Percentiles rank a stretch among this genome's conserved stretches.
These are phyloP conservation scores for Ciona savignyi DNA, from an alignment of 23 tunicate species.

Conservation along the genomic window DNA sequence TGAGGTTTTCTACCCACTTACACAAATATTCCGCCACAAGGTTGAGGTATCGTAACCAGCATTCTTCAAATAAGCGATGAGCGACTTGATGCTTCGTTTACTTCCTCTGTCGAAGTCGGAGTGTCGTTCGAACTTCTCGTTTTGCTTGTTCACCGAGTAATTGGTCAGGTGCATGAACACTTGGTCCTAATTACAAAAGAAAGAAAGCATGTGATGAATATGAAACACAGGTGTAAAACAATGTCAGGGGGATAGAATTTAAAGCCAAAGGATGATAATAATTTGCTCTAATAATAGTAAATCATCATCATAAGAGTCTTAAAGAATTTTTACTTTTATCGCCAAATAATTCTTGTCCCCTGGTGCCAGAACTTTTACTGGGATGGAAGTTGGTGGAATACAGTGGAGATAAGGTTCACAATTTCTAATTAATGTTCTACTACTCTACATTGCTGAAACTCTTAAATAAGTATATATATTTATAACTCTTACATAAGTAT, in stretches of 20 bases:
- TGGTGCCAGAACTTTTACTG: too few relatives aligned
- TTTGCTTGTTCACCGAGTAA: constrained; percentile 82
- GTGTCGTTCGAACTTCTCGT: constrained; percentile 83
- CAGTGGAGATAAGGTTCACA: too few relatives aligned
- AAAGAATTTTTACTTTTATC: too few relatives aligned
- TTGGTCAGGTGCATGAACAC: constrained; percentile 85
- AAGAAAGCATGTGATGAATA: background rate
- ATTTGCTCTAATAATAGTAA: too few relatives aligned
- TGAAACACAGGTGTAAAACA: background rate
- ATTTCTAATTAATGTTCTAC: too few relatives aligned
- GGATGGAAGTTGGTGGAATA: too few relatives aligned
- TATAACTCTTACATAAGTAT: too few relatives aligned
- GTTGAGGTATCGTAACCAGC: constrained; percentile 70
- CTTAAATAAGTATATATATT: too few relatives aligned
- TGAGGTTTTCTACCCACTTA: constrained; percentile 10
- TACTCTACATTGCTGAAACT: too few relatives aligned
- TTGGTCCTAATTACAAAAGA: constrained; percentile 33
- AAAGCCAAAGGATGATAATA: too few relatives aligned
- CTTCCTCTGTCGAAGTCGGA: constrained; percentile 77
- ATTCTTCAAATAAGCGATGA: constrained; percentile 28
- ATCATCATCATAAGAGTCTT: too few relatives aligned
- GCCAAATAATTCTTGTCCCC: too few relatives aligned
- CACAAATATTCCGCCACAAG: constrained; percentile 71
- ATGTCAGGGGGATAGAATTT: background rate
- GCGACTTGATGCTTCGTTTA: constrained; percentile 71